Evolutionary conservation across 2,113 vertebrate genomes (phyloP).

Genomic region (Atlantisia rogersi): DNA sequence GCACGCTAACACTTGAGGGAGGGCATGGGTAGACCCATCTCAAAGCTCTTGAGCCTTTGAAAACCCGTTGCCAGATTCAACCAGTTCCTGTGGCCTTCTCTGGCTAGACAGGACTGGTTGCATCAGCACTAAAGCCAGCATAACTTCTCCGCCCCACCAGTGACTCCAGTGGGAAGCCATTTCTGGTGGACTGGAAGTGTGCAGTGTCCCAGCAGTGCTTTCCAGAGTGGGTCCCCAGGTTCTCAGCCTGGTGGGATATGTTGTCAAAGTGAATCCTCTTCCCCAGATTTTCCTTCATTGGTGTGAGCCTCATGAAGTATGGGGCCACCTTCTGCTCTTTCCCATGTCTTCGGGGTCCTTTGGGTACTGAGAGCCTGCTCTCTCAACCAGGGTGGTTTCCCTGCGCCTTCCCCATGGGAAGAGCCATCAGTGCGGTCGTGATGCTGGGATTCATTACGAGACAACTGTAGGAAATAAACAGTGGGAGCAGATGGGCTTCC

Average conservation of each 20-base stretch:
- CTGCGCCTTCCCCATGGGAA: background rate
- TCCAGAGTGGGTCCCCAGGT: background rate
- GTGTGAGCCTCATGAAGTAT: background rate
- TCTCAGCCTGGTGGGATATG: background rate
- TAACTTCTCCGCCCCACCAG: background rate
- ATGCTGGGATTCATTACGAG: background rate
- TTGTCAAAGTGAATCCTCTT: background rate
- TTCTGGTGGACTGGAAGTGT: background rate
- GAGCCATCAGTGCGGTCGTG: background rate
- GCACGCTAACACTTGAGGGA: background rate
- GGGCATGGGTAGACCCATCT: background rate
- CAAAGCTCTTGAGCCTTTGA: background rate
- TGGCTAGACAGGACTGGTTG: background rate
- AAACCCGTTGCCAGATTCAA: background rate
- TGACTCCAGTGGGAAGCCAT: background rate
- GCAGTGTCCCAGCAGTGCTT: background rate
- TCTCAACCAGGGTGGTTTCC: background rate
- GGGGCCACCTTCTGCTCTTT: background rate
- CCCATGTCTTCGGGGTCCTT: background rate
- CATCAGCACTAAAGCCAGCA: background rate
- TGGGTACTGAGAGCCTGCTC: background rate
- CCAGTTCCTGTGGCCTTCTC: background rate
- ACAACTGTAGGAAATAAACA: conserved; percentile 36
- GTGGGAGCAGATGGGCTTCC: conserved; percentile 39
- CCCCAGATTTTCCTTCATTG: background rate